A percentile compares a stretch with the other conserved stretches of the same genome.
Conservation (phyloP, 2,797 vertebrate genomes). For the Heliangelus exortis region DNA sequence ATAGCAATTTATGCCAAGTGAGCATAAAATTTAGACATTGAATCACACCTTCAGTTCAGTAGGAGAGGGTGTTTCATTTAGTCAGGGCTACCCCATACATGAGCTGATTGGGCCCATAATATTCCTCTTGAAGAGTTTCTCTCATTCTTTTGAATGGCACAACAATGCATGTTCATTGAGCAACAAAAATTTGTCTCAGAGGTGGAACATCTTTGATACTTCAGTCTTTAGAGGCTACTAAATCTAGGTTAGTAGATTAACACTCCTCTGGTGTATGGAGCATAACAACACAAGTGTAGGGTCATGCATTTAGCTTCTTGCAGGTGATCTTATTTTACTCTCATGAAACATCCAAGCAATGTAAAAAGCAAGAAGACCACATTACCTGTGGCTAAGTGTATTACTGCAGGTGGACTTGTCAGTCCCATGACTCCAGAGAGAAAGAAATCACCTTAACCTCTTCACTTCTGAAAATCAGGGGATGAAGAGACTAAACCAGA, state of each 20-base stretch:
- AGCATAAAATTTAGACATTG: slow-evolving; percentile 13
- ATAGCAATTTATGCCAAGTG: background rate
- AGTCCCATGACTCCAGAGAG: slow-evolving; percentile 33
- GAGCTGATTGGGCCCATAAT: background rate
- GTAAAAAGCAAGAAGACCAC: background rate
- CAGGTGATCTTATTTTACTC: slow-evolving; percentile 58
- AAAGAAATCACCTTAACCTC: slow-evolving; percentile 31
- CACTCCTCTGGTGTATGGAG: slow-evolving; percentile 25
- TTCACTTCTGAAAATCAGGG: background rate
- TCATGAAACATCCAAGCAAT: background rate
- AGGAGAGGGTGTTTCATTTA: slow-evolving; percentile 21
- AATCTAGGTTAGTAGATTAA: slow-evolving; percentile 30
- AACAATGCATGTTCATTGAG: rapidly evolving
- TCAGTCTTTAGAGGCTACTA: background rate
- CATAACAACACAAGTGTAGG: slow-evolving; percentile 7
- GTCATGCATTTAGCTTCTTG: slow-evolving; percentile 39
- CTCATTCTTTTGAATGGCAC: background rate
- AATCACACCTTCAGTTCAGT: slow-evolving; percentile 15
- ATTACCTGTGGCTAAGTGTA: slow-evolving; percentile 36
- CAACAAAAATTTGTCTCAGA: background rate
- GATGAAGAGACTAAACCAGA: background rate
- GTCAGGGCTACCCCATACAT: slow-evolving; percentile 4
- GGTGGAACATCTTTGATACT: background rate
- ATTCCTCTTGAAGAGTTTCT: background rate
- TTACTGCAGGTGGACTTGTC: slow-evolving; percentile 45